Base-by-base conservation (phyloP, 2,797 vertebrate species). In the Halcyon smyrnensis region DNA sequence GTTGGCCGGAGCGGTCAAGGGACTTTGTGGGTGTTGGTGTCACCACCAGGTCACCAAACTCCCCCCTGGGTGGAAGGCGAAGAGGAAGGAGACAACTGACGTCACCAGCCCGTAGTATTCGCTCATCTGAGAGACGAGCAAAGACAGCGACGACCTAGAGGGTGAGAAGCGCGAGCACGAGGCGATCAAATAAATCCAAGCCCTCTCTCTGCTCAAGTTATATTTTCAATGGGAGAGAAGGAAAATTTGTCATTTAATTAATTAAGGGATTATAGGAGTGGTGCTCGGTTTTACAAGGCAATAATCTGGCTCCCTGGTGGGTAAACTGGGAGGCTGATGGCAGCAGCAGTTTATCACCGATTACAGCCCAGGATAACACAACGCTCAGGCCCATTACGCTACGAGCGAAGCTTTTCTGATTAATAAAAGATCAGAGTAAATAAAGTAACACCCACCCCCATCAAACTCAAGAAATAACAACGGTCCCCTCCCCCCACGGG, bases 221-320 rank as follows among this genome's bases (percentile, higher is more conserved):
- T 98, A 98, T 98, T 97, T 98, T 98, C 97, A 98, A 96, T 94
- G 95, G 97, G 96, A 97, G 97, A 97, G 95, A 97, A 89, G 97
- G 97, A 91, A 97, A 97, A 98, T 97, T 97, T 98, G 98, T 98
- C 98, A 98, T 98, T 98, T 98, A 98, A 98, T 98, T 98, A 98
- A 98, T 98, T 98, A 98, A 98, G 96, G 97, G 97, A 97, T 98
- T 98, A 98, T 97, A 98, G 98, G 97, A 98, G 97, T 97, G 97
- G 96, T 97, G 97, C 97, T 98, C 97, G 90, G 96, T 97, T 98
- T 98, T 98, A 98, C 98, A 98, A 97, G 98, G 97, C 98, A 96
- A 98, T 98, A 98, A 98, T 98, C 95, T 82, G 97, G 97, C 97
- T 98, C 98, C 98, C 98, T 92, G 88, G 98, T 97, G 97, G 97